Base-by-base conservation (phyloP, 2,888 invertebrate species). In the Drosophila algonquin region DNA sequence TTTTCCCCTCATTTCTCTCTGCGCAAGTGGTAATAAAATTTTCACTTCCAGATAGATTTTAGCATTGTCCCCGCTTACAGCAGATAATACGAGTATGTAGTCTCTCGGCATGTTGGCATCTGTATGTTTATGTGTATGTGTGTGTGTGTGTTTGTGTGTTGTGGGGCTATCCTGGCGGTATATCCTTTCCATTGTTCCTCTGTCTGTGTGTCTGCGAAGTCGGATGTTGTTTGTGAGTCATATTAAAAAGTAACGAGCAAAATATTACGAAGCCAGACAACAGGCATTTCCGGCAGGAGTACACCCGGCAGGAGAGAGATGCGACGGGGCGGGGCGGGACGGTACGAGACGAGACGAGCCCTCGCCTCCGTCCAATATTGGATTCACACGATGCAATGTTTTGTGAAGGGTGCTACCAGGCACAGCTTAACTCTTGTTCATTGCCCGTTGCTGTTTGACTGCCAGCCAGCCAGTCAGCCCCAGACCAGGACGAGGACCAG, bases 201-300 rank as follows among this genome's bases (percentile, higher is more conserved):
- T 61, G 70, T 63, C 74, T 70, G 77, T 73, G 75, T 71, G 75
- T 75, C 73, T 65, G 69, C 58, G 69, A 67, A 73, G 74, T 75
- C 79, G 81, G 84, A 83, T 83, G 83, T 83, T 83, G 86, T 73
- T 40, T 86, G 60, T 84, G 87, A 84, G 81, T 85, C 86, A 84
- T 84, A 87, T 84, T 84, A 87, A 85, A 84, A 85, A 85, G 87
- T 85, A 87, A 85, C 85, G 87, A 82, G 85, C 77, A 87, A 87
- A 82, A 85, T 87, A 87, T 87, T 85, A 87, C 83, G 84, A 83
- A 77, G 78, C 85, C 85, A 86, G 85, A 86, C 85, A 77, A 86
- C 85, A 85, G 82, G 85, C 85, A 85, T 85, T 81, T 87, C 85
- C 85, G 87, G 84, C 73, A 74, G 62, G 40, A n/a, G 40, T 6